Conservation (phyloP, 2,113 vertebrate genomes). For the human (Homo sapiens) region GRCh38 chr3:33159001-33159500, state of each 20-base stretch:
- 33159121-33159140: background rate
- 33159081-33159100: background rate
- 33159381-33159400: background rate
- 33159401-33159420: background rate
- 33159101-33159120: background rate
- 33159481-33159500: background rate
- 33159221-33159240: background rate
- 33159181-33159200: rapidly evolving
- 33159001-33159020: background rate
- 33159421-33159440: background rate
- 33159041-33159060: background rate
- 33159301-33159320: background rate
- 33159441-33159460: background rate
- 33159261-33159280: background rate
- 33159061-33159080: background rate
- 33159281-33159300: background rate
- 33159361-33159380: background rate
- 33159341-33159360: background rate
- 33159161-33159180: background rate
- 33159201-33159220: background rate
- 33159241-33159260: background rate
- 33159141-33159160: background rate
- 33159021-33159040: background rate
- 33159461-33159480: background rate
- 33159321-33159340: background rate